Conservation (phyloP, 2,113 vertebrate species). For the Tichodroma muraria region DNA sequence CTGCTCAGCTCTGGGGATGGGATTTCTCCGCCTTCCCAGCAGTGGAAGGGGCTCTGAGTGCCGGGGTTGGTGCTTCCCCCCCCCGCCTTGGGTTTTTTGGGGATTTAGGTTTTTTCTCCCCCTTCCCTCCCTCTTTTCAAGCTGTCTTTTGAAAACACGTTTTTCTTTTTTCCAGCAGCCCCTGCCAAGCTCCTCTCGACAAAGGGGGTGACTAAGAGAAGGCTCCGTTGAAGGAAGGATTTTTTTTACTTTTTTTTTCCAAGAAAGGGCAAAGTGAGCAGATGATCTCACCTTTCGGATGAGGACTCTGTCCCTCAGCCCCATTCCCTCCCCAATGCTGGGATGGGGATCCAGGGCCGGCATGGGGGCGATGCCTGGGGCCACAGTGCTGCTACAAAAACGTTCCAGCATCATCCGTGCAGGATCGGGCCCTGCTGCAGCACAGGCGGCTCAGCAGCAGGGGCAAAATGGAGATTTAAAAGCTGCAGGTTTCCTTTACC, state of each 20-base stretch:
- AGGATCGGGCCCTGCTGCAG: neutral
- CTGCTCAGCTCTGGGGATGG: neutral
- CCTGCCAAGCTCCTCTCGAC: conserved; percentile 68
- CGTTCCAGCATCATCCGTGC: accelerated
- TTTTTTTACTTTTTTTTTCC: conserved; percentile 42
- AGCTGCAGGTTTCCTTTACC: neutral
- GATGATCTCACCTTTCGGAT: conserved; percentile 68
- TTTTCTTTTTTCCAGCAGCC: conserved; percentile 62
- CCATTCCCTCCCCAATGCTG: neutral
- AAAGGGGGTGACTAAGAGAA: conserved; percentile 70
- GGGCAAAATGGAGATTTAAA: neutral
- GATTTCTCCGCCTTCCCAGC: neutral
- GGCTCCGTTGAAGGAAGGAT: conserved; percentile 49
- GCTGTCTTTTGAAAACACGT: conserved; percentile 23
- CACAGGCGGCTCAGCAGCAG: accelerated
- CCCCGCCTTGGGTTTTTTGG: neutral
- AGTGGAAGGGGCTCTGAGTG: neutral
- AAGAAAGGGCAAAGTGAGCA: conserved; percentile 36
- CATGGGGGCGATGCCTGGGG: accelerated
- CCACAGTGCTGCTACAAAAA: neutral
- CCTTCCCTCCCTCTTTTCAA: neutral
- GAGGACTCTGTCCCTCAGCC: neutral
- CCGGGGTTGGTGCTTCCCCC: accelerated
- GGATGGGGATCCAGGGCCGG: neutral
- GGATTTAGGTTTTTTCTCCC: neutral